A percentile compares a stretch with the other conserved stretches of the same genome.
phyloP scores from a whole-genome alignment of 2,113 vertebrate species.

The Python bivittatus region DNA sequence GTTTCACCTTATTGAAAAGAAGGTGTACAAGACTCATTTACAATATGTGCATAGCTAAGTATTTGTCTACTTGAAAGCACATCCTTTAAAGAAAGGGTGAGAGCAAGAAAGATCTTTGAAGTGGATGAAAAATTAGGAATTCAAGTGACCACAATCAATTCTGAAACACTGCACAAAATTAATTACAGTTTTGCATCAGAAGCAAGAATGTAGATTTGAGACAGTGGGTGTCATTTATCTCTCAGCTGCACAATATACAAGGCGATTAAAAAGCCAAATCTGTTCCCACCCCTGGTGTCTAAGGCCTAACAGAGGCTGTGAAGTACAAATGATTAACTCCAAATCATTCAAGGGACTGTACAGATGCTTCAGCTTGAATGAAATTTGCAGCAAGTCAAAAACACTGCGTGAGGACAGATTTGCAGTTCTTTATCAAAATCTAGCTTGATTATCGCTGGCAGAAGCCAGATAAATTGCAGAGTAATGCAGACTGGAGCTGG shows the following conservation, averaged over 20 bases:
- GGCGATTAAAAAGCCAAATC: constrained; percentile 84
- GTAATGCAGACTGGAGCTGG: constrained; percentile 66
- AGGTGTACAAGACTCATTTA: constrained; percentile 72
- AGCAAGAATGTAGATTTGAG: constrained; percentile 83
- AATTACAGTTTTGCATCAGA: constrained; percentile 93
- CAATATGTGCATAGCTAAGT: constrained; percentile 48
- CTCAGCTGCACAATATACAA: constrained; percentile 77
- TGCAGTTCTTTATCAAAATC: constrained; percentile 82
- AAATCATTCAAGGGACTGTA: constrained; percentile 85
- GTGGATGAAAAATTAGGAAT: constrained; percentile 89
- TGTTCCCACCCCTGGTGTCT: constrained; percentile 81
- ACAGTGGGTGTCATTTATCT: constrained; percentile 86
- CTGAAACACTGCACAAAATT: constrained; percentile 96
- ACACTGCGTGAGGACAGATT: constrained; percentile 71
- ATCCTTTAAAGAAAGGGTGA: constrained; percentile 53
- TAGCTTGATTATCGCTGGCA: constrained; percentile 73
- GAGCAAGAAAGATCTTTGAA: constrained; percentile 74
- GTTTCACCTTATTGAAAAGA: constrained; percentile 81
- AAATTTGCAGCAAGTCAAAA: constrained; percentile 73
- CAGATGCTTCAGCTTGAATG: constrained; percentile 75
- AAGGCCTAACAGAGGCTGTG: constrained; percentile 77
- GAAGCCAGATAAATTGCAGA: constrained; percentile 73
- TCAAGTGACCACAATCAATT: constrained; percentile 93
- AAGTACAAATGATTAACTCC: constrained; percentile 90
- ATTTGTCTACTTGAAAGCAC: constrained; percentile 51